Evolutionary conservation across 1,140 invertebrate species (phyloP), one percentile per base, ranked within the genome.

Genomic region (Varroa destructor): DNA sequence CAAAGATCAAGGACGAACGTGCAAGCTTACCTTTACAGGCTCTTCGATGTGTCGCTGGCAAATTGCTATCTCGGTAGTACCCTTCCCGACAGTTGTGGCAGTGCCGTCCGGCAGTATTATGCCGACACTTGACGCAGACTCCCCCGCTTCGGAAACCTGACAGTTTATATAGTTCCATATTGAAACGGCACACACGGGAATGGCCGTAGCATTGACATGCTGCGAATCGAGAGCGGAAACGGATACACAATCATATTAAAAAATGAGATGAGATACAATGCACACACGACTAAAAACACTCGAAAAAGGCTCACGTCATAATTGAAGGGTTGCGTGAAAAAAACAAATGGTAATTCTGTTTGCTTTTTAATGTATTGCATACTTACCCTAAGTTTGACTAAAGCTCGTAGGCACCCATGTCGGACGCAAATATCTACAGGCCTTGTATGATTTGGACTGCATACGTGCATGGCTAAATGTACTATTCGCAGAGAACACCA

Each of bases 181-280:
- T 97, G 86, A 99, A 99, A 71, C 92, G 88, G 81, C 96, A 99
- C 78, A 89, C 87, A 72, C 91, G 85, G 5, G 95, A 91, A 82
- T 99, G 96, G 40, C 89, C 86, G 81, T 99, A 98, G 84, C 96
- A 99, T 81, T 97, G 93, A 84, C 96, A 99, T 74, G 89, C 95
- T 98, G 86, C 74, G 88, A 87, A 25, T 25, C 25, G 25, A 25
- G 25, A 25, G 25, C 25, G 25, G 25, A 25, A 25, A 25, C 75
- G 77, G 75, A 78, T 74, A 73, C 57, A 74, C 12, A 40, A 36
- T 56, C 40, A 6, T 25, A 42, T 25, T 43, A 25, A 25, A 25
- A 25, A 25, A 25, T 25, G 25, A 25, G 25, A 25, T 25, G 25
- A 25, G 25, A 25, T 0, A 25, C 25, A 25, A 25, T 25, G 25